These are phyloP conservation scores for Parnassius mnemosyne DNA, from an alignment of 2,888 invertebrate species.

Conservation along the genomic window DNA sequence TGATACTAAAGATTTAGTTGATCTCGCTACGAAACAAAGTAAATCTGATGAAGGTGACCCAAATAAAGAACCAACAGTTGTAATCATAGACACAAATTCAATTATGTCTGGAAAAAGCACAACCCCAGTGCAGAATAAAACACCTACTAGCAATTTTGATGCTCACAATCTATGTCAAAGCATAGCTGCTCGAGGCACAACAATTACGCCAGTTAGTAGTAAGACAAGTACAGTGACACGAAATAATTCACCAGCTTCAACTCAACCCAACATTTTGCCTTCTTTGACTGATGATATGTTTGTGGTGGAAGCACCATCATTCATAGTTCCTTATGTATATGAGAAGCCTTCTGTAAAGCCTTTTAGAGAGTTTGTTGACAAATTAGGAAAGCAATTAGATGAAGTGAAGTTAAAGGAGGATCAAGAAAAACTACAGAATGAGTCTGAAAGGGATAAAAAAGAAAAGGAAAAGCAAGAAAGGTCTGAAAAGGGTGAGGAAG, in stretches of 20 bases:
- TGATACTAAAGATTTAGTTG: conserved; percentile 86
- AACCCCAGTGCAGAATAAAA: conserved; percentile 44
- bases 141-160: conserved; percentile 49
- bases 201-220: conserved; percentile 77
- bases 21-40: conserved; percentile 82
- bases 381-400: conserved; percentile 83
- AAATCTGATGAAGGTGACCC: conserved; percentile 54
- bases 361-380: conserved; percentile 86
- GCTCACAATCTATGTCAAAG: conserved; percentile 72
- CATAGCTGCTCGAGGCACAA: conserved; percentile 74
- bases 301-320: conserved; percentile 95
- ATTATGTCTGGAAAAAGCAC: conserved; percentile 65
- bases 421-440: conserved; percentile 56
- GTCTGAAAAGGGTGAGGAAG: conserved; percentile 50
- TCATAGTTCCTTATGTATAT: conserved; percentile 95
- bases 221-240: conserved; percentile 42
- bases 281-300: conserved; percentile 95
- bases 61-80: conserved; percentile 88
- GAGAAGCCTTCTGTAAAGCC: conserved; percentile 93
- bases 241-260: conserved; percentile 37
- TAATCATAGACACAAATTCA: conserved; percentile 93
- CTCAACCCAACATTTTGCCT: conserved; percentile 82
- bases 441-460: conserved; percentile 48
- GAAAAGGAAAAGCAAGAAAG: conserved; percentile 60
- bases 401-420: conserved; percentile 65